Evolutionary conservation across 2,113 vertebrate genomes (phyloP), one percentile per base, ranked within the genome.

Genomic region (Aldabrachelys gigantea): DNA sequence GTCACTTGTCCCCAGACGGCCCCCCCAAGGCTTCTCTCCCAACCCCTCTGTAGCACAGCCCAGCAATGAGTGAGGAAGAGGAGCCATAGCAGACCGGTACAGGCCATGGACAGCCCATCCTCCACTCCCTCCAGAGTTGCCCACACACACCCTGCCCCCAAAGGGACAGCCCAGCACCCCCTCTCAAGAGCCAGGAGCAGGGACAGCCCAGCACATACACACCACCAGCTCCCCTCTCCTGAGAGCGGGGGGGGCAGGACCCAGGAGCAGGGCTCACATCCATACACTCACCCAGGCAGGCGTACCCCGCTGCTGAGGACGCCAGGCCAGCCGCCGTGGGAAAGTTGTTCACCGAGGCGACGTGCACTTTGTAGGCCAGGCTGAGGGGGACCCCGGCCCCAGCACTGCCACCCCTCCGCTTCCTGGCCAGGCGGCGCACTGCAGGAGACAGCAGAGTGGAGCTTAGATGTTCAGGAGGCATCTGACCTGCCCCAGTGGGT

Each of bases 311-410:
- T 0, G 99, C 99, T 0, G 99, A 99, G 8, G 99, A 99, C 2
- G 99, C 99, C 65, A 99, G 97, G 24, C 99, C 99, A 0, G 99
- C 99, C 0, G 99, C 99, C 0, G 99, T 99, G 92, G 99, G 99
- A 94, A 99, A 99, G 98, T 99, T 99, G 98, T 99, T 99, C 62
- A 98, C 97, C 0, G 99, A 99, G 84, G 99, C 99, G 41, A 99
- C 94, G 82, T 99, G 99, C 88, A 99, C 98, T 96, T 99, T 99
- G 93, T 98, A 98, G 89, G 98, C 98, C 17, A 99, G 98, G 89
- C 89, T 90, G 50, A 96, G 91, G 0, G 97, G 89, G 1, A 95
- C 97, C 1, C 88, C 1, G 17, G 97, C 97, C 4, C 97, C 91
- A 0, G 95, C 90, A 1, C 88, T 91, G 1, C 96, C 78, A 1